Conservation (phyloP, 2,888 invertebrate genomes). For the Apamea anceps region DNA sequence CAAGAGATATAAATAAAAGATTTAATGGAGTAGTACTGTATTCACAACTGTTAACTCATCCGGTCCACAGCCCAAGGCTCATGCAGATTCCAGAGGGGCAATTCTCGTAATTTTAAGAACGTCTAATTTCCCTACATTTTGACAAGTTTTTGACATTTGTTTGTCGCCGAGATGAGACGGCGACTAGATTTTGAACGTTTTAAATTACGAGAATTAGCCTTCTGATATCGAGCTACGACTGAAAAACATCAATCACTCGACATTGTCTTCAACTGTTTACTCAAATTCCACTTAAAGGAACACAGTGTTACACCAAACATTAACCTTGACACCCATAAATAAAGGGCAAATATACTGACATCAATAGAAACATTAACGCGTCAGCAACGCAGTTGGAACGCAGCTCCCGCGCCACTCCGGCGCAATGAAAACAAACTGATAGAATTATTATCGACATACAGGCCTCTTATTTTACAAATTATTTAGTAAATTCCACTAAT, state of each 20-base stretch:
- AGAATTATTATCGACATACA: constrained; percentile 79
- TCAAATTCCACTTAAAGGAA: constrained; percentile 36
- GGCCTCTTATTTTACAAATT: constrained; percentile 77
- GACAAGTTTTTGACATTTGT: no score
- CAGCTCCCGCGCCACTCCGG: constrained; percentile 61
- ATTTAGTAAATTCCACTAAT: constrained; percentile 82
- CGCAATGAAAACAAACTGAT: constrained; percentile 78
- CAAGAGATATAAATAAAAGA: background rate
- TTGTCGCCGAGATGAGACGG: no score
- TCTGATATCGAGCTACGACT: constrained; percentile 17
- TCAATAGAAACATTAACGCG: constrained; percentile 71
- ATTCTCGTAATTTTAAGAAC: no score
- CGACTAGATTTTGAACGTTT: no score
- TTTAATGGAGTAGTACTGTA: background rate
- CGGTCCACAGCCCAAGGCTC: background rate
- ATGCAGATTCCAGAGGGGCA: background rate
- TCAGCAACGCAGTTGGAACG: constrained; percentile 71
- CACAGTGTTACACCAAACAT: constrained; percentile 67
- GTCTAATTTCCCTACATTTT: no score
- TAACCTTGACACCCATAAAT: constrained; percentile 80
- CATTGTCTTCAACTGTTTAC: constrained; percentile 61
- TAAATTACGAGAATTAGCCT: no score
- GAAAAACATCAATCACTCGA: constrained; percentile 50
- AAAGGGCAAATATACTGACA: constrained; percentile 70
- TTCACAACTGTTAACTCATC: background rate